A percentile compares a stretch with the other conserved stretches of the same genome.
Evolutionary conservation across 37 sponge, comb jelly and placozoan species (phyloP).

Genomic region (Cliona cf. orientalis): DNA sequence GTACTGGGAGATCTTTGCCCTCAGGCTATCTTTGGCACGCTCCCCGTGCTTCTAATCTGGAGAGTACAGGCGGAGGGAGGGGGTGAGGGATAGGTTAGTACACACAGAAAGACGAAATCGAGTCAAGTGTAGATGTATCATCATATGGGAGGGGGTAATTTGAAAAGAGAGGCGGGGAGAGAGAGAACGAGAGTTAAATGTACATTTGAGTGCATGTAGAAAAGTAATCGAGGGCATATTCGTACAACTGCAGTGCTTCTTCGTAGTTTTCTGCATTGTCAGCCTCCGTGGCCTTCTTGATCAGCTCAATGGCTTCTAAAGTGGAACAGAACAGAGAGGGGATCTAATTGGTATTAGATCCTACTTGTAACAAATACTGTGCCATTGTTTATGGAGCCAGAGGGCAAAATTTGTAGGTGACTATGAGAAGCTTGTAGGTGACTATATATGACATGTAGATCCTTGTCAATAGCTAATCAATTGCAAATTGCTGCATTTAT

Average conservation of each 20-base stretch:
- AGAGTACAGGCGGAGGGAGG: not conserved
- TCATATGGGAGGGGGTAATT: not conserved
- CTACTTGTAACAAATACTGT: too few relatives aligned
- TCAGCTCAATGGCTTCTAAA: constrained; percentile 98
- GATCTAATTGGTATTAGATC: too few relatives aligned
- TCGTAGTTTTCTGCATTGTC: constrained; percentile 92
- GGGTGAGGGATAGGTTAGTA: not conserved
- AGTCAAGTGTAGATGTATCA: not conserved
- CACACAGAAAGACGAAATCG: not conserved
- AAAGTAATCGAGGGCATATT: constrained; percentile 96
- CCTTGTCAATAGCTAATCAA: too few relatives aligned
- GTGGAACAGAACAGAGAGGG: too few relatives aligned
- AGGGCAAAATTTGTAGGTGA: too few relatives aligned
- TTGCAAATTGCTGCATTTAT: too few relatives aligned
- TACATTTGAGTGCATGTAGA: constrained; percentile 98
- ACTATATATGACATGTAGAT: too few relatives aligned
- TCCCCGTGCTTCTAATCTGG: constrained; percentile 97
- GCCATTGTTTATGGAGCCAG: too few relatives aligned
- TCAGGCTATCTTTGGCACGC: constrained; percentile 82
- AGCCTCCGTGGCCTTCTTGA: constrained; percentile 92
- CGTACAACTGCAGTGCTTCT: constrained; percentile 87
- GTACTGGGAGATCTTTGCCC: constrained; percentile 76
- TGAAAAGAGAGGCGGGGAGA: too few relatives aligned
- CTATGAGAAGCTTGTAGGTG: too few relatives aligned
- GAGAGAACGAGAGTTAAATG: constrained; percentile 27